A percentile compares a stretch with the other conserved stretches of the same genome.
phyloP scores from a whole-genome alignment of 2,888 invertebrate genomes.

The Parnassius glacialis region DNA sequence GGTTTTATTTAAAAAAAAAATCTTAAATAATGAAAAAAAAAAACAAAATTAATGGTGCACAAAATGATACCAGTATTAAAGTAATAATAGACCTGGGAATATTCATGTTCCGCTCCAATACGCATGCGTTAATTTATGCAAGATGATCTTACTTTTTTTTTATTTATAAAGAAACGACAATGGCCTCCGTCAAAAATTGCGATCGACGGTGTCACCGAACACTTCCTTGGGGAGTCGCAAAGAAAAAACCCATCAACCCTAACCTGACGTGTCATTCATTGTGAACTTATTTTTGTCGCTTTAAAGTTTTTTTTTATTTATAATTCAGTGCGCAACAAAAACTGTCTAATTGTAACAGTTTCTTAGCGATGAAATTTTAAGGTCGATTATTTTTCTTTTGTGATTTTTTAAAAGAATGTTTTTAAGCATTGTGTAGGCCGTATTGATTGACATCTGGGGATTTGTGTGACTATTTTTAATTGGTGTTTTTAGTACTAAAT shows the following conservation, averaged over 20 bases:
- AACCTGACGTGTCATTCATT: constrained; percentile 72
- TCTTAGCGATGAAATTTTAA: constrained; percentile 67
- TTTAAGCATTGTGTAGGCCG: constrained; percentile 34
- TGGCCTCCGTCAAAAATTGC: constrained; percentile 71
- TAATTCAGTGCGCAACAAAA: constrained; percentile 65
- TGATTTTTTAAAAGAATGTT: constrained; percentile 45
- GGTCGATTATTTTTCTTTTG: constrained; percentile 70
- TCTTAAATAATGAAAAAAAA: too few species aligned
- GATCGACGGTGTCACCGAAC: constrained; percentile 71
- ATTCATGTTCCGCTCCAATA: constrained; percentile 66
- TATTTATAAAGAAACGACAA: constrained; percentile 56
- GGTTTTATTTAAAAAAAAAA: too few species aligned
- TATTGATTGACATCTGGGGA: constrained; percentile 25
- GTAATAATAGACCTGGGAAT: constrained; percentile 72
- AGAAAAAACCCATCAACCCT: constrained; percentile 61
- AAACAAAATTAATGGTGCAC: too few species aligned
- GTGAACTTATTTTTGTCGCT: constrained; percentile 73
- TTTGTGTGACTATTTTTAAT: constrained; percentile 10
- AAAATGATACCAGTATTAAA: constrained; percentile 27
- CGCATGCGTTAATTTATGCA: constrained; percentile 75
- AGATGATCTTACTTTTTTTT: constrained; percentile 62
- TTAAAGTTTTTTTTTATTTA: constrained; percentile 63
- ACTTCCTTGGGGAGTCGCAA: constrained; percentile 57
- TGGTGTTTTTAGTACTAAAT: too few species aligned
- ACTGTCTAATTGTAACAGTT: constrained; percentile 78